Base-by-base conservation (phyloP, 1,140 invertebrate species). In the Brachionus manjavacas region DNA sequence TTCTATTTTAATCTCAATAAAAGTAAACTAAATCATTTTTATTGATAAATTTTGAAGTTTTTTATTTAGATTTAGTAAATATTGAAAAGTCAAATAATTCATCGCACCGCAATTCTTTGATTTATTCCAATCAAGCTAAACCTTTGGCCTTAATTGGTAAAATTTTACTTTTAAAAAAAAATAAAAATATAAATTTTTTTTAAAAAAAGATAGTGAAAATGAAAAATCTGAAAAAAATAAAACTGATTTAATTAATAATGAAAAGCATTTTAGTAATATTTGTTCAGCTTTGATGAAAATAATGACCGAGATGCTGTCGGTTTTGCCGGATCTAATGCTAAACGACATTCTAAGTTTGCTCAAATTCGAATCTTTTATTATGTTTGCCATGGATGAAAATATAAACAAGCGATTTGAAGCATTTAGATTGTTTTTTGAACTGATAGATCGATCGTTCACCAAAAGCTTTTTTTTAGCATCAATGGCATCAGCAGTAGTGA, bases 371-470 rank as follows among this genome's bases (percentile, higher is more conserved):
- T 81, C 79, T n/a, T 68, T 81, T 68, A 81, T 81, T 7, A 81
- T 81, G 79, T 68, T 81, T 25, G 64, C 79, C 20, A 81, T 81
- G 79, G 79, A 81, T 35, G 79, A 81, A n/a, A 64, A 64, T 64
- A 20, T n/a, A 46, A 39, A 41, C 8, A 81, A 81, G 35, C 11
- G 79, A 28, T 64, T 81, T 4, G 79, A 60, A 41, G 79, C 79
- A 43, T 81, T 81, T n/a, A 60, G 66, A 25, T 25, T 81, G 3
- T 81, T 81, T 64, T 28, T 68, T 3, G 52, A 64, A 11, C 35
- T 81, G n/a, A 60, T 81, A 14, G 79, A 81, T n/a, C 9, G 79
- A 4, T 81, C 79, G 9, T 81, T 14, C 4, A 23, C 52, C 7
- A 68, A 43, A n/a, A 81, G 39, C 20, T 81, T 64, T 64, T 64